Conservation (phyloP, 2,888 invertebrate genomes). For the Dione juno region DNA sequence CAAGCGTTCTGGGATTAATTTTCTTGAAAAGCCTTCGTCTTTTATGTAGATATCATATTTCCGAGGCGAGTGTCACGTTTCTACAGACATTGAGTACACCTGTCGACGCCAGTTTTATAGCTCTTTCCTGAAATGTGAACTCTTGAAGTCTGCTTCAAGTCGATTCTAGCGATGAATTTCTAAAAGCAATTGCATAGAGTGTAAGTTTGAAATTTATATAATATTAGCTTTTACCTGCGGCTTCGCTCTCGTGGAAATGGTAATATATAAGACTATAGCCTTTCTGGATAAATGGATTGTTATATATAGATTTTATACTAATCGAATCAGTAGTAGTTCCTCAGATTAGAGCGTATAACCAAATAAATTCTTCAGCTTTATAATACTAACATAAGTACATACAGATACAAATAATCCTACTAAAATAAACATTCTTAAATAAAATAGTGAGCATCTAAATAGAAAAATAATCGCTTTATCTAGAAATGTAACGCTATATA, state of each 20-base stretch:
- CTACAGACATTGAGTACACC: conserved; percentile 47
- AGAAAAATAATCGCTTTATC: conserved; percentile 13
- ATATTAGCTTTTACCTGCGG: not conserved
- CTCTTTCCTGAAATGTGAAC: conserved; percentile 46
- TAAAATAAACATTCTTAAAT: not conserved
- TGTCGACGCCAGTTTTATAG: conserved; percentile 48
- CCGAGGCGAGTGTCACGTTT: conserved; percentile 44
- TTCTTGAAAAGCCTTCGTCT: conserved; percentile 37
- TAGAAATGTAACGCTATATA: conserved; percentile 35
- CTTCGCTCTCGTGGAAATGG: too few species aligned
- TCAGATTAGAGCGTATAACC: too few species aligned
- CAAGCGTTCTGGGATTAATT: conserved; percentile 35
- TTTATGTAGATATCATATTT: conserved; percentile 46
- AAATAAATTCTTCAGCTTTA: too few species aligned
- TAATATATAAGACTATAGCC: too few species aligned
- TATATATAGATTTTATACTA: too few species aligned
- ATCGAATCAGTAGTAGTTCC: too few species aligned
- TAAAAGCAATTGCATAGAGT: conserved; percentile 31
- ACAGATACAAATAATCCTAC: not conserved
- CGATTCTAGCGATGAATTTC: conserved; percentile 44
- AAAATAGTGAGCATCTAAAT: not conserved
- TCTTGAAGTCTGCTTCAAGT: conserved; percentile 44
- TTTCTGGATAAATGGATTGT: too few species aligned
- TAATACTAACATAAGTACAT: too few species aligned
- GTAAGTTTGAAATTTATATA: conserved; percentile 14